phyloP scores from a whole-genome alignment of 2,888 invertebrate species.

The Drosophila tripunctata region DNA sequence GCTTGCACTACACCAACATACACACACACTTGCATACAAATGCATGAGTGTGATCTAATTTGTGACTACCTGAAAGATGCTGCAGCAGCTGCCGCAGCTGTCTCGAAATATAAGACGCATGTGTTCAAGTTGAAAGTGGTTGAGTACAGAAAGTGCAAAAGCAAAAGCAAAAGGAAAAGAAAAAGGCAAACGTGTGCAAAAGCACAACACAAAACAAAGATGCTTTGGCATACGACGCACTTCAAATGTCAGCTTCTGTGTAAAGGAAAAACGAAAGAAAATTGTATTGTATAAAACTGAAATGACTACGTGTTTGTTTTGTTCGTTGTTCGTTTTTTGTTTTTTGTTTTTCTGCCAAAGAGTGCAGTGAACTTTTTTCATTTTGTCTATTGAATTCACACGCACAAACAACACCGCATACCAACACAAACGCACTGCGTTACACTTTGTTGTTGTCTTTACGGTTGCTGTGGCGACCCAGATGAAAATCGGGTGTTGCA shows the following conservation, averaged over 20 bases:
- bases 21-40: neutral
- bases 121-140: conserved; percentile 36
- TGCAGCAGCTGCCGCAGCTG: conserved; percentile 51
- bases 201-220: conserved; percentile 15
- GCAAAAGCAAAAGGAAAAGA: conserved; percentile 15
- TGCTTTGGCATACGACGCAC: conserved; percentile 25
- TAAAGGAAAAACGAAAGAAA: conserved; percentile 25
- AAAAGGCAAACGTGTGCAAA: no score
- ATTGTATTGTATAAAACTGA: conserved; percentile 24
- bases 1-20: neutral
- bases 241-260: conserved; percentile 27
- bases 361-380: conserved; percentile 64
- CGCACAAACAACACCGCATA: neutral
- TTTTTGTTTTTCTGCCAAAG: conserved; percentile 34
- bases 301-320: conserved; percentile 33
- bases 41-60: conserved; percentile 6
- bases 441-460: conserved; percentile 21
- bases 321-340: no score
- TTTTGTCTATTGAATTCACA: conserved; percentile 14
- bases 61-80: conserved; percentile 21
- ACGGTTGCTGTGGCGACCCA: conserved; percentile 32
- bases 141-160: conserved; percentile 44
- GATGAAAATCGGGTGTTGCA: neutral
- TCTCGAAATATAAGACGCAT: conserved; percentile 3
- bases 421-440: neutral